Conservation (phyloP, 2,797 vertebrate species). For the Enteromius viviparus region DNA sequence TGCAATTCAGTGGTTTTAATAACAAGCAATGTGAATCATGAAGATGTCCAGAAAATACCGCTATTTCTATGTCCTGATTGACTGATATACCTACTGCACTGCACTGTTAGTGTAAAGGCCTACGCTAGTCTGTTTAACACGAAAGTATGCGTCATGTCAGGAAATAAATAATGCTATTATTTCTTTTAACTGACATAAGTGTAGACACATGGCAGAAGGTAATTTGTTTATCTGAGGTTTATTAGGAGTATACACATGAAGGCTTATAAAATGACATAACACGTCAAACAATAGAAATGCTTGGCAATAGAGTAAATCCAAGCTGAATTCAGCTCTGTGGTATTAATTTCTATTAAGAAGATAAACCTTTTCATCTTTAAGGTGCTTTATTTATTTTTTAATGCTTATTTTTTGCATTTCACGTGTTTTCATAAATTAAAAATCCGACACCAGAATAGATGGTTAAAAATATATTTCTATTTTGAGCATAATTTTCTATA, state of each 20-base stretch:
- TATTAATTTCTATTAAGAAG: background rate
- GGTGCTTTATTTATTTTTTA: background rate
- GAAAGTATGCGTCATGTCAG: background rate
- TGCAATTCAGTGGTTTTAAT: background rate
- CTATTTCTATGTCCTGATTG: background rate
- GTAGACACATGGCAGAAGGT: background rate
- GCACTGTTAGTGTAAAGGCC: conserved; percentile 1
- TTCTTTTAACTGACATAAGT: background rate
- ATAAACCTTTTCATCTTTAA: background rate
- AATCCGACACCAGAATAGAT: background rate
- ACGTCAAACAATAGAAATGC: background rate
- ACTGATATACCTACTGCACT: background rate
- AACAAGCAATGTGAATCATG: background rate
- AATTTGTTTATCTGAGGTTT: background rate
- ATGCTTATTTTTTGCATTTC: background rate
- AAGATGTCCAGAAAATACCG: background rate
- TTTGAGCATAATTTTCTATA: background rate
- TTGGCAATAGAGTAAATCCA: background rate
- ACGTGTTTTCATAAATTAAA: background rate
- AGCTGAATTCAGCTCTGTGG: background rate
- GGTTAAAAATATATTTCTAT: background rate
- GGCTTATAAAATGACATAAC: background rate
- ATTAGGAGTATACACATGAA: background rate
- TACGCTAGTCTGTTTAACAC: background rate
- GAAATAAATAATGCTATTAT: background rate